A percentile compares a stretch with the other conserved stretches of the same genome.
phyloP scores from a whole-genome alignment of 2,888 invertebrate genomes.

The Augiades crinisus region DNA sequence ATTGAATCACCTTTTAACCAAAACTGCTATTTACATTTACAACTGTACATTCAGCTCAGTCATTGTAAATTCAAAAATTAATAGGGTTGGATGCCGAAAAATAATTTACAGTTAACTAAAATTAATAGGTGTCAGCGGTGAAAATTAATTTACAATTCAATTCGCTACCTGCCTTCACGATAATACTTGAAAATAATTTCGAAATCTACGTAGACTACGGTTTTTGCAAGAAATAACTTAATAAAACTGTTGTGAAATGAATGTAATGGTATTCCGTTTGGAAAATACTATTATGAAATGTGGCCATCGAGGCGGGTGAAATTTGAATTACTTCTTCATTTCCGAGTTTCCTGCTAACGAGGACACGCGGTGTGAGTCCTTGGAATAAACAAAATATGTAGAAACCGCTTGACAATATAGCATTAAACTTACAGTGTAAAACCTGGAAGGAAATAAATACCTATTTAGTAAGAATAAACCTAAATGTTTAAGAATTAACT shows the following conservation, averaged over 20 bases:
- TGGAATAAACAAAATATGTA: not conserved
- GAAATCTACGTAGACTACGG: conserved; percentile 3
- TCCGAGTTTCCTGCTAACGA: conserved; percentile 54
- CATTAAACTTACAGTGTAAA: no score
- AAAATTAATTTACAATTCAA: conserved; percentile 19
- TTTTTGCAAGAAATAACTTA: not conserved
- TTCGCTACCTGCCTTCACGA: conserved; percentile 8
- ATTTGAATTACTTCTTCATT: conserved; percentile 58
- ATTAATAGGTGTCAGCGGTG: conserved; percentile 21
- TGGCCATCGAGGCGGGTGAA: conserved; percentile 37
- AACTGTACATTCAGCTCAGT: conserved; percentile 4
- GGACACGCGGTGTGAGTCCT: conserved; percentile 42
- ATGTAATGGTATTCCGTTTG: not conserved
- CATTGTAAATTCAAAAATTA: conserved; percentile 15
- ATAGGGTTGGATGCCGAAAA: conserved; percentile 12
- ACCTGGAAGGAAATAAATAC: no score
- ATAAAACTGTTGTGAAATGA: not conserved
- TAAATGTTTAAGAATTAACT: no score
- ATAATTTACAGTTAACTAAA: conserved; percentile 21
- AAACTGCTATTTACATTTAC: conserved; percentile 13
- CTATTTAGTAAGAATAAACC: no score
- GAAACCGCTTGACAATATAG: no score
- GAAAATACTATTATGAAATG: not conserved
- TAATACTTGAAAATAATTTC: conserved; percentile 6
- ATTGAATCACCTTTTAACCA: not conserved